These are phyloP conservation scores for Hirtodrosophila histrioides DNA, from an alignment of 2,888 invertebrate species.

Conservation along the genomic window DNA sequence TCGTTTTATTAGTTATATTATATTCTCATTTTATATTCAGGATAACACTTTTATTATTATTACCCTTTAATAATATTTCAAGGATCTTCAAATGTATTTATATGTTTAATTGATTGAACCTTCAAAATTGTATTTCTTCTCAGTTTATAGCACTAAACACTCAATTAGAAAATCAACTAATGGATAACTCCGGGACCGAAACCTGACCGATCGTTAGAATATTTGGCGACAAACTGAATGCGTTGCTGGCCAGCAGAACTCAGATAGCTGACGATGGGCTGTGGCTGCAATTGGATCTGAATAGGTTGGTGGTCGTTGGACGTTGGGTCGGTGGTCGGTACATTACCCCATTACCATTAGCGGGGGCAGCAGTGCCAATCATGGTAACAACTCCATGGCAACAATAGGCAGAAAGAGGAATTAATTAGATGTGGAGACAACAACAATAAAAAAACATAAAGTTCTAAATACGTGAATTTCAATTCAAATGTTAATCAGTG, in stretches of 20 bases:
- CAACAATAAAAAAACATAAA: conserved; percentile 52
- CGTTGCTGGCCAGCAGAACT: conserved; percentile 46
- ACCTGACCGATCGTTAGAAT: conserved; percentile 82
- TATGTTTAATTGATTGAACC: conserved; percentile 18
- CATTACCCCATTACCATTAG: conserved; percentile 69
- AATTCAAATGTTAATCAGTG: conserved; percentile 80
- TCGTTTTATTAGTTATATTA: background rate
- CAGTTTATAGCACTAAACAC: conserved; percentile 31
- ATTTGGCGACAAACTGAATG: conserved; percentile 81
- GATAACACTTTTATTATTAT: background rate
- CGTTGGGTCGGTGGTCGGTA: conserved; percentile 27
- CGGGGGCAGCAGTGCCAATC: conserved; percentile 57
- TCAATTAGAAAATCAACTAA: conserved; percentile 33
- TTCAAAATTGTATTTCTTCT: conserved; percentile 1
- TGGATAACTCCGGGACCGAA: conserved; percentile 44
- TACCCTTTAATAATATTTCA: conserved; percentile 17
- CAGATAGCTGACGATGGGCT: conserved; percentile 35
- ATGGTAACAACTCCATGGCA: conserved; percentile 66
- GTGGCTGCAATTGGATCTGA: conserved; percentile 52
- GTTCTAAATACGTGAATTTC: conserved; percentile 62
- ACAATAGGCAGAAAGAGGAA: conserved; percentile 72
- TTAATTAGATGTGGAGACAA: conserved; percentile 82
- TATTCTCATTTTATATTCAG: background rate
- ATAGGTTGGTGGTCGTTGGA: conserved; percentile 25
- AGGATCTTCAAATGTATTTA: conserved; percentile 29